A percentile compares a stretch with the other conserved stretches of the same genome.
phyloP scores from a whole-genome alignment of 2,888 invertebrate genomes.

The Campoplex nolae region DNA sequence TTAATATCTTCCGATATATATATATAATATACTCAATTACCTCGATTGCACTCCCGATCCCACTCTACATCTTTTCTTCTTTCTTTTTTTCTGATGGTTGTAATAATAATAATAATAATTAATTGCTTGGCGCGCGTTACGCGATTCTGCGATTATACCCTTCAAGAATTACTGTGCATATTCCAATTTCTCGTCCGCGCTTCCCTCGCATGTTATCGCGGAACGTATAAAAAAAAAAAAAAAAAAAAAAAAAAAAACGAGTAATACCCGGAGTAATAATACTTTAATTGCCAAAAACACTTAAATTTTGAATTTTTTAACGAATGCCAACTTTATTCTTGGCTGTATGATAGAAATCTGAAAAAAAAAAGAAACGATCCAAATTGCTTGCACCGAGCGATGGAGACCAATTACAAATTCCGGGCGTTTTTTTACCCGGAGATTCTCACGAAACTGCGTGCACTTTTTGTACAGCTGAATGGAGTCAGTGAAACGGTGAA shows the following conservation, averaged over 20 bases:
- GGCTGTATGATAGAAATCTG: no score
- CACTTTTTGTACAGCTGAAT: no score
- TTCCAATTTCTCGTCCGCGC: background rate
- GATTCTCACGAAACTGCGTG: no score
- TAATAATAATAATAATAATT: background rate
- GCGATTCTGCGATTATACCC: background rate
- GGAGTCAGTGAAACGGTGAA: no score
- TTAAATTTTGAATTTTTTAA: no score
- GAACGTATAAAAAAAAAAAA: background rate
- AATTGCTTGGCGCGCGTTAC: constrained; percentile 19
- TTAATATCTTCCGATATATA: background rate
- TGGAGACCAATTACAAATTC: no score
- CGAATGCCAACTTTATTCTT: no score
- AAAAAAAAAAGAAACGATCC: no score
- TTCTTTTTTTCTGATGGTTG: background rate
- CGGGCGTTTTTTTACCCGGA: no score
- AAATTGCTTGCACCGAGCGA: no score
- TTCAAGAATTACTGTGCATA: background rate
- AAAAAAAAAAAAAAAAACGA: no score
- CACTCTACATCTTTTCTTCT: background rate
- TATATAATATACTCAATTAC: background rate
- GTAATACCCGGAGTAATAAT: background rate
- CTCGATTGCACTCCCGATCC: constrained; percentile 29
- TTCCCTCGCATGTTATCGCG: background rate
- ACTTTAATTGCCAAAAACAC: background rate